These are phyloP conservation scores for Dryobates pubescens DNA, from an alignment of 2,797 vertebrate species.

Conservation along the genomic window DNA sequence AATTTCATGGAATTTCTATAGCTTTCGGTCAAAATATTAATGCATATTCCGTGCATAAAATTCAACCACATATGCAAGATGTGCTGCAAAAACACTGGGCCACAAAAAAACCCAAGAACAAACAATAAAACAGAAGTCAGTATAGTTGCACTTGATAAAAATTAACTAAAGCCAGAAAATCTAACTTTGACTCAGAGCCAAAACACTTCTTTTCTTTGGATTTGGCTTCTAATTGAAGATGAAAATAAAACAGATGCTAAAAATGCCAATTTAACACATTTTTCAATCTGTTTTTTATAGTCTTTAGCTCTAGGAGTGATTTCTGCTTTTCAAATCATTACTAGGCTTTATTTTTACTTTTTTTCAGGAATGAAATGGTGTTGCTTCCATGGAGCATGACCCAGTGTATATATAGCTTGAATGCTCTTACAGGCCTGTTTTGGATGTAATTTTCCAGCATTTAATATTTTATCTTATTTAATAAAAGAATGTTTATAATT, in stretches of 20 bases:
- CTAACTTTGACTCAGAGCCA: slow-evolving; percentile 42
- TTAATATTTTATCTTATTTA: not conserved
- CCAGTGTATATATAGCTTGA: not conserved
- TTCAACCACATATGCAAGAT: not conserved
- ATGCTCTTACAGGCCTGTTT: not conserved
- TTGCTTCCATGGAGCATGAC: not conserved
- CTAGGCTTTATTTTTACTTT: not conserved
- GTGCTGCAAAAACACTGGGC: not conserved
- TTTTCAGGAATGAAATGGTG: not conserved
- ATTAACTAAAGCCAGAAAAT: slow-evolving; percentile 28
- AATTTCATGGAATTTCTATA: not conserved
- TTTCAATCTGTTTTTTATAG: slow-evolving; percentile 51
- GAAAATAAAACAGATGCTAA: slow-evolving; percentile 56
- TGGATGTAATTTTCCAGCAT: not conserved
- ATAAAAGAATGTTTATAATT: not conserved
- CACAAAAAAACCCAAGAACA: slow-evolving; percentile 13
- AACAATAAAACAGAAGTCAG: not conserved
- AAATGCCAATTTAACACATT: slow-evolving; percentile 50
- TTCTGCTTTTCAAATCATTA: slow-evolving; percentile 36
- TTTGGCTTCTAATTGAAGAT: slow-evolving; percentile 49
- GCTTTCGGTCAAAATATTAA: not conserved
- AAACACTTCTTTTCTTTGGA: slow-evolving; percentile 45
- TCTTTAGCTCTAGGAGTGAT: not conserved
- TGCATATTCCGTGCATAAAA: not conserved
- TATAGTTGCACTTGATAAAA: slow-evolving; percentile 40